Evolutionary conservation across 2,888 invertebrate genomes (phyloP), one percentile per base, ranked within the genome.

Genomic region (Nomada ferruginata): DNA sequence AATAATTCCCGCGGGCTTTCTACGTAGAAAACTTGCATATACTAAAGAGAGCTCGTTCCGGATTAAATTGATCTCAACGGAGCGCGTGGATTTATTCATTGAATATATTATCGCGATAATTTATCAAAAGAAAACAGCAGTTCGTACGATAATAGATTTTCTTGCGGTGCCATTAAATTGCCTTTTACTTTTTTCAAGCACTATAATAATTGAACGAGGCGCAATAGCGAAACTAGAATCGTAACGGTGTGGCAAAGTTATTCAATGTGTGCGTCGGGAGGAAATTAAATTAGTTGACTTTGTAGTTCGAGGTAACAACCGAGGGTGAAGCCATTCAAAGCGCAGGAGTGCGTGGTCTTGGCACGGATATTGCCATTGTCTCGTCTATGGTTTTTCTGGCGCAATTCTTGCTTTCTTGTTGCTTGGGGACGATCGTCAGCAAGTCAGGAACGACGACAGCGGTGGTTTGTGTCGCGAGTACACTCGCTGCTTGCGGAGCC

Each of bases 351-450:
- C 96, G 99, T 13, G 99, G 99, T 7, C 95, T 99, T 71, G 99
- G 99, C 10, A 99, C 99, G 0, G 99, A 99, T 93, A 96, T 99
- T 0, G 99, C 98, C 0, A 96, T 99, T 71, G 97, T 99, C 53
- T 98, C 98, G 91, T 98, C 97, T 92, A 99, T 99, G 97, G 98
- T 98, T 3, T 99, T 99, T 93, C 95, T 99, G 83, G 99, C 99
- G 0, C 99, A 99, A 94, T 98, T 99, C 91, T 95, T 97, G 53
- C 95, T 99, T 15, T 98, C 98, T 0, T 95, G 97, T 88, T 96
- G 96, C 89, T 96, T 98, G 96, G 98, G 98, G 0, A 95, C 96
- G 42, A 97, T 99, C 68, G 97, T 99, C 11, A 96, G 95, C 79
- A 93, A 96, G 7, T 96, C 96, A 0, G 97, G 97, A 57, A 97